Evolutionary conservation across 2,113 vertebrate genomes (phyloP).

Genomic region (Tursiops truncatus): DNA sequence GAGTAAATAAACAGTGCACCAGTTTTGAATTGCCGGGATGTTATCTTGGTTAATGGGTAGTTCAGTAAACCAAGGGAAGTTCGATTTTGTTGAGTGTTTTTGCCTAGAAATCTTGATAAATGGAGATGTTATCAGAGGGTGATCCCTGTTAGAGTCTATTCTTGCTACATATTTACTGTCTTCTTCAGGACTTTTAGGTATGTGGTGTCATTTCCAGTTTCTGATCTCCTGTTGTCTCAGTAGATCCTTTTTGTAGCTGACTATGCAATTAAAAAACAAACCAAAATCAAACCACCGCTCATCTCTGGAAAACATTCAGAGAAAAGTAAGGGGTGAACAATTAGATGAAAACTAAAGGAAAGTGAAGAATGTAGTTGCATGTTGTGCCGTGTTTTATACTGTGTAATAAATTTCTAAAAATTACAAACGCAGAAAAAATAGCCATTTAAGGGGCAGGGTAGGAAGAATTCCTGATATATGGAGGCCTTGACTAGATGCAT

Average conservation of each 20-base stretch:
- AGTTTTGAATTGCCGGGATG: neutral
- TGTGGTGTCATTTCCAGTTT: neutral
- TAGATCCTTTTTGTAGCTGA: neutral
- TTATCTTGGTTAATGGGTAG: neutral
- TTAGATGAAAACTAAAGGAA: neutral
- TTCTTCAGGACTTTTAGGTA: neutral
- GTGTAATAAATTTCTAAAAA: neutral
- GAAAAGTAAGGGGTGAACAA: neutral
- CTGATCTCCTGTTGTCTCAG: neutral
- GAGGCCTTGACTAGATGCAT: neutral
- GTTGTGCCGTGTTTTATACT: neutral
- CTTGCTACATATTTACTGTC: neutral
- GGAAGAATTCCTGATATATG: slow-evolving; percentile 1
- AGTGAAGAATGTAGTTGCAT: neutral
- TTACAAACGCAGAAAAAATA: neutral
- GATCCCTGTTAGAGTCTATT: neutral
- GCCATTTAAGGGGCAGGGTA: neutral
- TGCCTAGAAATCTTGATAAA: neutral
- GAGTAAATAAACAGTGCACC: neutral
- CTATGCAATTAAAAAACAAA: neutral
- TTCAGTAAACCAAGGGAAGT: neutral
- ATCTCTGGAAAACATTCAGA: neutral
- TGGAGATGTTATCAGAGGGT: neutral
- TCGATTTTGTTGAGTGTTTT: neutral
- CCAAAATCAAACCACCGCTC: neutral